phyloP scores from a whole-genome alignment of 2,797 vertebrate species.

The Botia almorhae region DNA sequence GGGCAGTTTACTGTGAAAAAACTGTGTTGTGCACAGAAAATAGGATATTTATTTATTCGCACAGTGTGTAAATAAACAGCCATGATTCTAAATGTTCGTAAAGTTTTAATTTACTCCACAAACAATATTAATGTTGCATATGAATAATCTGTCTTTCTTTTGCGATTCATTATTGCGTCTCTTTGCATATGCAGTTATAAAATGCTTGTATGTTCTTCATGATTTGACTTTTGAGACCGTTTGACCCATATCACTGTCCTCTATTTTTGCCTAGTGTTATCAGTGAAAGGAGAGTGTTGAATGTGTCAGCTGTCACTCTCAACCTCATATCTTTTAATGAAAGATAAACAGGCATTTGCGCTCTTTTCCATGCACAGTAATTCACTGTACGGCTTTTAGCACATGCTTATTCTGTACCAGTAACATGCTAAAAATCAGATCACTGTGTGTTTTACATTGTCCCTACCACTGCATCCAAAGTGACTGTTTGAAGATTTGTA shows the following conservation, averaged over 20 bases:
- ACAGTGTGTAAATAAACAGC: neutral
- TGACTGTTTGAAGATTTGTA: neutral
- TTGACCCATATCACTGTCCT: constrained; percentile 39
- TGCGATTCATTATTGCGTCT: neutral
- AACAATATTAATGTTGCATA: neutral
- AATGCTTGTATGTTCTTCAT: neutral
- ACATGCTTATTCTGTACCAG: neutral
- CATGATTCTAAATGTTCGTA: neutral
- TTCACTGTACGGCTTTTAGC: neutral
- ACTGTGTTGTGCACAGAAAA: neutral
- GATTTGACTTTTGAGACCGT: neutral
- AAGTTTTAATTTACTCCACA: neutral
- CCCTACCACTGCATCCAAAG: neutral
- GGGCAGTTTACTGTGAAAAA: neutral
- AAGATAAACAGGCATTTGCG: constrained; percentile 64
- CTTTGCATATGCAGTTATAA: neutral
- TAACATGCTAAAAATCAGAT: too few relatives aligned
- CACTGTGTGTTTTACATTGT: neutral
- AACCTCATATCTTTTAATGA: constrained; percentile 65
- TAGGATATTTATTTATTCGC: neutral
- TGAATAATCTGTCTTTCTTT: neutral
- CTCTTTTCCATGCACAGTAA: constrained; percentile 18
- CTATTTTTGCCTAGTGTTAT: constrained; percentile 54
- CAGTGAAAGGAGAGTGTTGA: constrained; percentile 50
- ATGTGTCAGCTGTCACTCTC: constrained; percentile 61